Evolutionary conservation across 2,797 vertebrate genomes (phyloP).

Genomic region (Tokudaia tokunoshimensis): DNA sequence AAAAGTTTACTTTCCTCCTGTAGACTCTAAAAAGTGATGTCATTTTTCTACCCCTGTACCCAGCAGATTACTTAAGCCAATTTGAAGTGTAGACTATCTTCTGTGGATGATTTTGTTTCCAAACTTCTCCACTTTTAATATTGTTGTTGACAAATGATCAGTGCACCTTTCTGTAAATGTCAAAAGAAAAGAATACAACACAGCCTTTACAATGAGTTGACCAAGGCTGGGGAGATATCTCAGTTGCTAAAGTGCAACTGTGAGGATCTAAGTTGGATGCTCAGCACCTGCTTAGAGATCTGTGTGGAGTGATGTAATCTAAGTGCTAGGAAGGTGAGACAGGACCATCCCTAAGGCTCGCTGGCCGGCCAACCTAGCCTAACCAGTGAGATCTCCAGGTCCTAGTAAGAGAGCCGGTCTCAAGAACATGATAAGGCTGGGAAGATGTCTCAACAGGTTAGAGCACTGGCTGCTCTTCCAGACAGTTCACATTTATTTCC

Average conservation of each 20-base stretch:
- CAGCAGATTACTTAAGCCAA: slow-evolving; percentile 41
- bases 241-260: not conserved
- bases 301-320: not conserved
- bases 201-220: slow-evolving; percentile 50
- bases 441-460: not conserved
- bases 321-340: not conserved
- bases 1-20: not conserved
- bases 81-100: slow-evolving; percentile 32
- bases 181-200: slow-evolving; percentile 27
- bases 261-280: not conserved
- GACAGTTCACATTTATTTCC: not conserved
- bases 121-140: slow-evolving; percentile 31
- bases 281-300: not conserved
- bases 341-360: not conserved
- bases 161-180: not conserved
- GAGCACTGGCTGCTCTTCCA: not conserved
- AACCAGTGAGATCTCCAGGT: not conserved
- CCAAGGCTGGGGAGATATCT: not conserved
- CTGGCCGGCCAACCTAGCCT: not conserved
- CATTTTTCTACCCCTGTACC: slow-evolving; percentile 31
- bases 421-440: not conserved
- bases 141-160: slow-evolving; percentile 49
- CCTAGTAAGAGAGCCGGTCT: not conserved
- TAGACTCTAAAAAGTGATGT: slow-evolving; percentile 22
- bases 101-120: slow-evolving; percentile 12